Evolutionary conservation across 2,888 invertebrate species (phyloP), one percentile per base, ranked within the genome.

Genomic region (Caenorhabditis sp.): DNA sequence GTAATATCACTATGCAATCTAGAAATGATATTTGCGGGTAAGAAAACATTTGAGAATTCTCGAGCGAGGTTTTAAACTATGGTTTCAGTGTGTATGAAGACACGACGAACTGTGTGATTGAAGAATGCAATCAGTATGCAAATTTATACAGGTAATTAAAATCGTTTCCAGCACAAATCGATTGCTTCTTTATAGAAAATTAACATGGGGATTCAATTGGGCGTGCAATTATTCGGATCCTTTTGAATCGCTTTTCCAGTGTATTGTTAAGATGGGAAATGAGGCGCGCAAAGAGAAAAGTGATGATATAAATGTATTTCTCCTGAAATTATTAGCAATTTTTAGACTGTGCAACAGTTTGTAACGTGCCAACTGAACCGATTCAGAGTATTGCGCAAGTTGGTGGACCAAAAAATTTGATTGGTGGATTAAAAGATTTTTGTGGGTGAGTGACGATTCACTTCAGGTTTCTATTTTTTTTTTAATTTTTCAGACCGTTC

Each of bases 401-500:
- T 21, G 53, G 21, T 21, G 3, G 10, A 2, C 26, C 56, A 2
- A 10, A 52, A 1, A 65, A 65, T 23, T 36, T 65, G 25, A 25
- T 59, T 20, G 25, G 31, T 25, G 20, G 38, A 43, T 14, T 59
- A 1, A 59, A 59, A 20, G 38, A 53, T 38, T 17, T 26, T 36
- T 67, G 66, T 36, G 57, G 26, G 59, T 59, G 12, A 52, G 52
- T 50, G 26, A 57, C 8, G 31, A 36, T 20, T 31, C 12, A 36
- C 10, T 31, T 20, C 14, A 26, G 12, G 54, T 23, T 54, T 54
- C 21, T n/a, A n/a, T n/a, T n/a, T n/a, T n/a, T n/a, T n/a, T n/a
- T n/a, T n/a, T n/a, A n/a, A n/a, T n/a, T 53, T 65, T 65, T 23
- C 64, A 59, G 65, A 31, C 66, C 66, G 14, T 25, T 67, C 0